These are phyloP conservation scores for Dicerorhinus sumatrensis DNA, from an alignment of 2,113 vertebrate genomes.

Conservation along the genomic window DNA sequence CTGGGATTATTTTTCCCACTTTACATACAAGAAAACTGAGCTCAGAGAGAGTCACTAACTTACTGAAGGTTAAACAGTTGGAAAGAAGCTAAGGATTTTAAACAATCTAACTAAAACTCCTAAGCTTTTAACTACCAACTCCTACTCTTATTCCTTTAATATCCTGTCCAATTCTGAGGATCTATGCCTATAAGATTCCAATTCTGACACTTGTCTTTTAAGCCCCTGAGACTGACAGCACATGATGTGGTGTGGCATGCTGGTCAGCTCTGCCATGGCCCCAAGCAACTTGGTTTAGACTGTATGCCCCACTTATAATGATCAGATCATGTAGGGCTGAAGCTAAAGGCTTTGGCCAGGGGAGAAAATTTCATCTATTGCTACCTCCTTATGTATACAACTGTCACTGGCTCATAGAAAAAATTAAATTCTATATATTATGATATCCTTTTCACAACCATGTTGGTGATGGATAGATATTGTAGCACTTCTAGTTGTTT, in stretches of 20 bases:
- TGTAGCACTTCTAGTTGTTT: background rate
- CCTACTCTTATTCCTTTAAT: background rate
- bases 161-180: background rate
- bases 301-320: background rate
- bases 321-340: background rate
- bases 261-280: background rate
- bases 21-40: slow-evolving; percentile 2
- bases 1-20: slow-evolving; percentile 7
- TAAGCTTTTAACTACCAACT: background rate
- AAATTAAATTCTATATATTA: background rate
- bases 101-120: background rate
- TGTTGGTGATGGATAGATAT: background rate
- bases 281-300: background rate
- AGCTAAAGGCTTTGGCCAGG: background rate
- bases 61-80: background rate
- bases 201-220: background rate
- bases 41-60: background rate
- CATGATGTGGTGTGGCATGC: background rate
- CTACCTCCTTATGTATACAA: background rate
- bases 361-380: background rate
- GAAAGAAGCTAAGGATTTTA: slow-evolving; percentile 28
- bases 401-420: background rate
- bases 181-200: background rate
- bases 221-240: background rate
- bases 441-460: background rate